Evolutionary conservation across 1,140 invertebrate genomes (phyloP).

Genomic region (Musca vetustissima): DNA sequence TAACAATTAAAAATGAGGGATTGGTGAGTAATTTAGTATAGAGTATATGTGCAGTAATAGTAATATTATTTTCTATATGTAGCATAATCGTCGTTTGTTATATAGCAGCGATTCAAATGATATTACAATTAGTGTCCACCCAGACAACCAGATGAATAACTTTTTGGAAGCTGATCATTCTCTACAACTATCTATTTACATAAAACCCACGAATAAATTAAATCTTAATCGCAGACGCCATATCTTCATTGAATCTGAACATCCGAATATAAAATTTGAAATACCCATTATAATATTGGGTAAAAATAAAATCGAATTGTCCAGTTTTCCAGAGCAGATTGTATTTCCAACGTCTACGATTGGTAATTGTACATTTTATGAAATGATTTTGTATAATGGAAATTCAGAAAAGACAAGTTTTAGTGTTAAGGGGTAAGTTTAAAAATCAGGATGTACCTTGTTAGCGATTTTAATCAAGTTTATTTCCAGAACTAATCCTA

Average conservation of each 20-base stretch:
- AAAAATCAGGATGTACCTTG: neutral
- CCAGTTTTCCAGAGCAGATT: conserved; percentile 28
- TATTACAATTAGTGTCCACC: conserved; percentile 33
- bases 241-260: conserved; percentile 37
- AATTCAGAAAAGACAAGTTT: conserved; percentile 28
- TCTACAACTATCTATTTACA: conserved; percentile 34
- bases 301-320: neutral
- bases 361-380: conserved; percentile 33
- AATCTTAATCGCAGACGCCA: conserved; percentile 37
- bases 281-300: conserved; percentile 40
- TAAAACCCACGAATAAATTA: conserved; percentile 18
- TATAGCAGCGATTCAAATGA: conserved; percentile 36
- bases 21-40: neutral
- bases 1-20: conserved; percentile 26
- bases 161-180: conserved; percentile 38
- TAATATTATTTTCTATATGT: neutral
- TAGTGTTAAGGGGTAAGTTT: conserved; percentile 11
- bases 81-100: conserved; percentile 40
- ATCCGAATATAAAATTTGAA: conserved; percentile 48
- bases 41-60: neutral
- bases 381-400: conserved; percentile 44
- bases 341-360: conserved; percentile 36
- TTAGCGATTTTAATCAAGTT: neutral
- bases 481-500: neutral
- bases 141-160: conserved; percentile 25